phyloP scores from a whole-genome alignment of 2,797 vertebrate species.

The Semotilus atromaculatus region DNA sequence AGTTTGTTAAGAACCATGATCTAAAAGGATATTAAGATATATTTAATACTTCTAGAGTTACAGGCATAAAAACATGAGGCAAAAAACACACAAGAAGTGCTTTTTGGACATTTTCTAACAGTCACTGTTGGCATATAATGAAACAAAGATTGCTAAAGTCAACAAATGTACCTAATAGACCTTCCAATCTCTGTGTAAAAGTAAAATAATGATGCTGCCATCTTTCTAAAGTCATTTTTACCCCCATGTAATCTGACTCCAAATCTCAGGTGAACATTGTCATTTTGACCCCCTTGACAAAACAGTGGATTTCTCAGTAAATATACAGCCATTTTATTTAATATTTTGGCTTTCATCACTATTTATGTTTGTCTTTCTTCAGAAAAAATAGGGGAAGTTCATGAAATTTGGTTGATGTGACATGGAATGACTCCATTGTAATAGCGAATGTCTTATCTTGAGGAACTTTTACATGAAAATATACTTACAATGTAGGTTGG shows the following conservation, averaged over 20 bases:
- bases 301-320: neutral
- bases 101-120: too few species aligned
- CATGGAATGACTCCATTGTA: too few species aligned
- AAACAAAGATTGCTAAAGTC: too few species aligned
- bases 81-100: too few species aligned
- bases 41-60: too few species aligned
- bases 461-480: neutral
- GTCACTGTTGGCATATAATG: too few species aligned
- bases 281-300: neutral
- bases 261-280: neutral
- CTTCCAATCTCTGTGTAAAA: too few species aligned
- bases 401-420: neutral
- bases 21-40: neutral
- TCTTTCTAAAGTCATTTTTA: too few species aligned
- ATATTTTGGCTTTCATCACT: neutral
- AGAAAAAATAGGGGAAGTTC: neutral
- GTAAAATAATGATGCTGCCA: too few species aligned
- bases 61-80: too few species aligned
- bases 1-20: neutral
- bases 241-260: neutral
- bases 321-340: neutral
- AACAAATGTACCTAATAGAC: too few species aligned
- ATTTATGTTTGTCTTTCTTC: neutral
- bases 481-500: conserved; percentile 91
- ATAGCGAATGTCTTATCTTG: neutral